Percentiles rank a stretch among this genome's conserved stretches.
Conservation (phyloP, 2,113 vertebrate species). For the Maccullochella peelii region DNA sequence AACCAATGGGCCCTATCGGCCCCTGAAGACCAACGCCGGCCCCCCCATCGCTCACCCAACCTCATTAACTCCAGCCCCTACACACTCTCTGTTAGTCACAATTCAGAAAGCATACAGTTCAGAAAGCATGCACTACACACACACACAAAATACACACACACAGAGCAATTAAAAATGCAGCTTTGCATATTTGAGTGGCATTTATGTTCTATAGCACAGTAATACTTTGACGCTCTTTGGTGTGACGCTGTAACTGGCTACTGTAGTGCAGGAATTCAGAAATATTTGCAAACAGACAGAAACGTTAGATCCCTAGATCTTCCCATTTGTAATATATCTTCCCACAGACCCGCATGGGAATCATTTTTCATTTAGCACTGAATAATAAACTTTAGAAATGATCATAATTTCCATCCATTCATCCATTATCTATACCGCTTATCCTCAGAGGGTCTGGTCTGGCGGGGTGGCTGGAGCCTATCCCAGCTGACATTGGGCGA, state of each 20-base stretch:
- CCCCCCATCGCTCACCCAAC: conserved; percentile 66
- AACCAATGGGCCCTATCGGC: conserved; percentile 74
- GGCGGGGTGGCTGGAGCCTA: too few species aligned
- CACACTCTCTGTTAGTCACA: conserved; percentile 66
- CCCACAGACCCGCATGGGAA: background rate
- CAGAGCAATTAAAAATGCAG: conserved; percentile 64
- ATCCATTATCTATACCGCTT: too few species aligned
- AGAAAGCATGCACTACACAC: conserved; percentile 45
- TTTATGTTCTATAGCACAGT: conserved; percentile 38
- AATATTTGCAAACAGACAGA: conserved; percentile 4
- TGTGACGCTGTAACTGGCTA: conserved; percentile 3
- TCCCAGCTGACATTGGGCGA: too few species aligned
- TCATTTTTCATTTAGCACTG: conserved; percentile 6
- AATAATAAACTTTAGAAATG: conserved; percentile 29
- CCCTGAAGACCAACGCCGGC: conserved; percentile 68
- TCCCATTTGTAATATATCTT: background rate
- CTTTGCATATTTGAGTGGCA: conserved; percentile 58
- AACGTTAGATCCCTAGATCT: background rate
- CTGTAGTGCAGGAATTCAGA: conserved; percentile 13
- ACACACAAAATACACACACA: conserved; percentile 52
- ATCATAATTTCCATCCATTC: conserved; percentile 41
- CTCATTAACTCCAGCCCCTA: conserved; percentile 76
- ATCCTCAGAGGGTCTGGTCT: too few species aligned
- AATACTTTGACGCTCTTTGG: conserved; percentile 6
- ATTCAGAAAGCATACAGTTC: conserved; percentile 77